Percentiles rank a stretch among this genome's conserved stretches.
Evolutionary conservation across 2,797 vertebrate genomes (phyloP).

Genomic region (Tokudaia tokunoshimensis): DNA sequence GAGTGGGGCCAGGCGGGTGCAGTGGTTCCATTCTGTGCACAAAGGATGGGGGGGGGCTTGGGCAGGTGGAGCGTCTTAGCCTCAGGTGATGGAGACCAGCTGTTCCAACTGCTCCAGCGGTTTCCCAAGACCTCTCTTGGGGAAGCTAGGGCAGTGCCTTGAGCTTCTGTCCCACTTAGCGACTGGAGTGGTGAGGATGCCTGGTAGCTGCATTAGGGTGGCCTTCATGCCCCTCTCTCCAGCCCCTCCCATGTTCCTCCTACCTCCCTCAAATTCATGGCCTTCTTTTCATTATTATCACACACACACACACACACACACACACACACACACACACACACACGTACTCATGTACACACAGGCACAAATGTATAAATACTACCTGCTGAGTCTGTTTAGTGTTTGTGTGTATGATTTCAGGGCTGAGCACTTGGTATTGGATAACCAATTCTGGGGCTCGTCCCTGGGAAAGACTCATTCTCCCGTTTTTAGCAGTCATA

Average conservation of each 20-base stretch:
- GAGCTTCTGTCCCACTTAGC: neutral
- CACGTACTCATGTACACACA: neutral
- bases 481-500: neutral
- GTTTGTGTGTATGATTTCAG: neutral
- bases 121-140: neutral
- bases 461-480: neutral
- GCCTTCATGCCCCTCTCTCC: neutral
- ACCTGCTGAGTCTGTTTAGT: neutral
- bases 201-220: neutral
- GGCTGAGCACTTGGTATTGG: neutral
- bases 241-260: neutral
- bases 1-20: neutral
- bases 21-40: constrained; percentile 17
- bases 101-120: neutral
- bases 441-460: neutral
- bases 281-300: neutral
- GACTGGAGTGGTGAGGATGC: neutral
- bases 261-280: neutral
- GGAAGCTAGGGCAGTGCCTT: neutral
- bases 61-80: neutral
- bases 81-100: neutral
- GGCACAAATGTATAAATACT: neutral
- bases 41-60: neutral
- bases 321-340: too few species aligned
- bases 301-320: neutral